Percentiles rank a stretch among this genome's conserved stretches.
These are phyloP conservation scores for Siniperca knerii DNA, from an alignment of 2,113 vertebrate species.

Conservation along the genomic window DNA sequence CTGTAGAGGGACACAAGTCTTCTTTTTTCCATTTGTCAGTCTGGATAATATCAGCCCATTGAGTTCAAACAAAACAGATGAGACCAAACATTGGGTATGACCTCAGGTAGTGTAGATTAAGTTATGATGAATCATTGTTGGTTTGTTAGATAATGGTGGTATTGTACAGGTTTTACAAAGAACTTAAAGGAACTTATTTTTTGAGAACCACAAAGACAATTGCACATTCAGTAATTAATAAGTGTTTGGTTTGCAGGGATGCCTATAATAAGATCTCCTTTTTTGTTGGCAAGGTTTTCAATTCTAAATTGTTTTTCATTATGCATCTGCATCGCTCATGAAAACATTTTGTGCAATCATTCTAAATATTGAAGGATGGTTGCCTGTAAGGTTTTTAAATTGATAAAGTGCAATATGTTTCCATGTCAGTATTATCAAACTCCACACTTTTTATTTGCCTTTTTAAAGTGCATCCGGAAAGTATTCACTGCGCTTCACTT, in stretches of 20 bases:
- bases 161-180: slow-evolving; percentile 6
- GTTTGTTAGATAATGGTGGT: neutral
- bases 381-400: neutral
- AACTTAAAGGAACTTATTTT: neutral
- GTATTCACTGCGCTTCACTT: no score
- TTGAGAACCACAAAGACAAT: neutral
- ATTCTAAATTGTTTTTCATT: neutral
- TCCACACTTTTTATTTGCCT: neutral
- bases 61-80: slow-evolving; percentile 42
- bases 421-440: slow-evolving; percentile 5
- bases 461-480: slow-evolving; percentile 7
- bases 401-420: neutral
- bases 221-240: neutral
- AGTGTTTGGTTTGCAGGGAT: neutral
- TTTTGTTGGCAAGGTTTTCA: neutral
- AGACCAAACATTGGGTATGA: neutral
- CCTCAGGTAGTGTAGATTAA: neutral
- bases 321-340: neutral
- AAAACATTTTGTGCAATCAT: neutral
- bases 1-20: slow-evolving; percentile 57
- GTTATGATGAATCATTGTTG: neutral
- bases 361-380: neutral
- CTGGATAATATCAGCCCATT: slow-evolving; percentile 40
- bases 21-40: slow-evolving; percentile 21
- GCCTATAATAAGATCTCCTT: neutral